Conservation (phyloP, 2,888 invertebrate genomes). For the Gymnoscelis rufifasciata region DNA sequence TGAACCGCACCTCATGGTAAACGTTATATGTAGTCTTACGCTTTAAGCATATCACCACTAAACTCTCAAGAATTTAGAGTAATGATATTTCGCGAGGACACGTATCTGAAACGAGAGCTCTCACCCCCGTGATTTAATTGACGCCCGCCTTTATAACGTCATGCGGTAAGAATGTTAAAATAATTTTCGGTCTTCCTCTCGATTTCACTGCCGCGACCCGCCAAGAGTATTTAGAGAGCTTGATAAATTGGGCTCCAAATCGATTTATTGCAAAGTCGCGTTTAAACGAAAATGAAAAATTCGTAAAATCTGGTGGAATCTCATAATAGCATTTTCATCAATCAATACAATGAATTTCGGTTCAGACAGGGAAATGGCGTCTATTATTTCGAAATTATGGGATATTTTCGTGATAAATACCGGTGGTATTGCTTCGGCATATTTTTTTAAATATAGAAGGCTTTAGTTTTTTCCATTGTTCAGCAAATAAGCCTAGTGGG, state of each 20-base stretch:
- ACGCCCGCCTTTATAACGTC: constrained; percentile 38
- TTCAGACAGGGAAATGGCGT: constrained; percentile 46
- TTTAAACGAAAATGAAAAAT: constrained; percentile 68
- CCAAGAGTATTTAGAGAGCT: constrained; percentile 59
- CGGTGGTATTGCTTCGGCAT: constrained; percentile 41
- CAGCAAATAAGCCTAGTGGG: constrained; percentile 78
- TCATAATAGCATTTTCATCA: constrained; percentile 69
- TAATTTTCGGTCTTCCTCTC: constrained; percentile 55
- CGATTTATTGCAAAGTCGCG: constrained; percentile 63
- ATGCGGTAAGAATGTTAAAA: constrained; percentile 54
- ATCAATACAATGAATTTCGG: constrained; percentile 65
- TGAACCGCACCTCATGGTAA: constrained; percentile 61
- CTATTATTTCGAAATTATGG: constrained; percentile 55
- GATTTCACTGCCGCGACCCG: constrained; percentile 54
- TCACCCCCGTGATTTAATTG: constrained; percentile 48
- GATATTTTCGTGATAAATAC: constrained; percentile 53
- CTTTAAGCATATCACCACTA: constrained; percentile 31
- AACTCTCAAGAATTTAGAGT: constrained; percentile 40
- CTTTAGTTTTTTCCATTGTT: constrained; percentile 76
- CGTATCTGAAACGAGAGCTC: constrained; percentile 38
- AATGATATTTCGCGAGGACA: constrained; percentile 43
- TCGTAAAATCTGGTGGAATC: constrained; percentile 59
- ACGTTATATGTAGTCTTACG: too few species aligned
- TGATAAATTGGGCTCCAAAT: constrained; percentile 67
- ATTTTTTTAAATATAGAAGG: constrained; percentile 56